A percentile compares a stretch with the other conserved stretches of the same genome.
Evolutionary conservation across 2,113 vertebrate species (phyloP).

Genomic region (Mus spicilegus): DNA sequence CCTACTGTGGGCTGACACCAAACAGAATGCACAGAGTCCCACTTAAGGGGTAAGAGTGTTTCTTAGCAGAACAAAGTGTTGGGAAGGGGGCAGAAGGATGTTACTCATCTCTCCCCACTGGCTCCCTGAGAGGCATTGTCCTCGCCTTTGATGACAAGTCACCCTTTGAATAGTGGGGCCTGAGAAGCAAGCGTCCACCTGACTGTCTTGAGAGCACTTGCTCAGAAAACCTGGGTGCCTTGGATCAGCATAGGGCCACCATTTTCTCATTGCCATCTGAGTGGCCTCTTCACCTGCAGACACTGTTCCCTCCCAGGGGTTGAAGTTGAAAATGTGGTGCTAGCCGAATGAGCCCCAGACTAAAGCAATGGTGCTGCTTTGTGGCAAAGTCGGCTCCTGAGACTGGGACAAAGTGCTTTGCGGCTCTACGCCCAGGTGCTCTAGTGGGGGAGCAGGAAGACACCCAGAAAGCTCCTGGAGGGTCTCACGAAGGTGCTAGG

Average conservation of each 20-base stretch:
- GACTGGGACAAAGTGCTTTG: background rate
- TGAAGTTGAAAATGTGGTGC: slow-evolving; percentile 11
- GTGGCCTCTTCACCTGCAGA: background rate
- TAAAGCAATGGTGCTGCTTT: background rate
- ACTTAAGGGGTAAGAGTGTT: background rate
- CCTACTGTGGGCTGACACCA: background rate
- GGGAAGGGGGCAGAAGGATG: background rate
- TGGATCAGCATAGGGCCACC: background rate
- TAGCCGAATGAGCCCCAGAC: background rate
- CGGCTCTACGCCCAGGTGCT: background rate
- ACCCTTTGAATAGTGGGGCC: background rate
- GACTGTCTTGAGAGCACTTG: background rate
- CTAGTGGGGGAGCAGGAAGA: background rate
- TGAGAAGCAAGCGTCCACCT: background rate
- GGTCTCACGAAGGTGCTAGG: background rate
- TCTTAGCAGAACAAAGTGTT: background rate
- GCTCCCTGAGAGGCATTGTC: background rate
- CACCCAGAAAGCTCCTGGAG: background rate
- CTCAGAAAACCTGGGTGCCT: background rate
- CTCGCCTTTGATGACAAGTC: background rate
- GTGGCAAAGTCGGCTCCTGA: background rate
- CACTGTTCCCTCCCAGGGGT: background rate
- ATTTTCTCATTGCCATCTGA: background rate
- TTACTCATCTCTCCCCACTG: background rate
- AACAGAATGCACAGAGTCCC: too few relatives aligned